Evolutionary conservation across 1,140 invertebrate genomes (phyloP).

Genomic region (Aphis gossypii): DNA sequence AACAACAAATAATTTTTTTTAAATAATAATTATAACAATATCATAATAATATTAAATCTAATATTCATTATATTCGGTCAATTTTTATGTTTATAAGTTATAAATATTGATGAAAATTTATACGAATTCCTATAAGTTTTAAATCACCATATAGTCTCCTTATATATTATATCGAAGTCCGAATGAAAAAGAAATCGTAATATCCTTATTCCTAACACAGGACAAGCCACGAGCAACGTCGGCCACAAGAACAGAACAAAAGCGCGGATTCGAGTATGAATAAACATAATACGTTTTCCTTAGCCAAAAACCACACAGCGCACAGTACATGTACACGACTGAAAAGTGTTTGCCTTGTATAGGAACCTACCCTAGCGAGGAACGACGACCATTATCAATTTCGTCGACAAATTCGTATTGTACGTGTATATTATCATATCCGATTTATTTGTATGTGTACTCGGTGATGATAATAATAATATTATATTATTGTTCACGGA

Average conservation of each 20-base stretch:
- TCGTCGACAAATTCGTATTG: conserved; percentile 13
- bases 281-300: not conserved
- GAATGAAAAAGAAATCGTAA: not conserved
- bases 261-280: not conserved
- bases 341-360: not conserved
- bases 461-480: not conserved
- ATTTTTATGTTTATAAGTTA: not conserved
- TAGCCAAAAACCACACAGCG: not conserved
- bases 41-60: not conserved
- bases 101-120: not conserved
- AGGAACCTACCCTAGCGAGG: no score
- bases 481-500: not conserved
- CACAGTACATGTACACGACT: not conserved
- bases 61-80: not conserved
- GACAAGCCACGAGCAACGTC: not conserved
- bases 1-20: no score
- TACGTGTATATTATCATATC: not conserved
- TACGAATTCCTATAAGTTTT: not conserved
- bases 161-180: no score
- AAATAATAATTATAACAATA: not conserved
- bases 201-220: not conserved
- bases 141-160: not conserved
- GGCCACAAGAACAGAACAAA: not conserved
- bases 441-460: not conserved
- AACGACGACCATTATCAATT: not conserved